Conservation (phyloP, 2,797 vertebrate species). For the Glossophaga mutica region DNA sequence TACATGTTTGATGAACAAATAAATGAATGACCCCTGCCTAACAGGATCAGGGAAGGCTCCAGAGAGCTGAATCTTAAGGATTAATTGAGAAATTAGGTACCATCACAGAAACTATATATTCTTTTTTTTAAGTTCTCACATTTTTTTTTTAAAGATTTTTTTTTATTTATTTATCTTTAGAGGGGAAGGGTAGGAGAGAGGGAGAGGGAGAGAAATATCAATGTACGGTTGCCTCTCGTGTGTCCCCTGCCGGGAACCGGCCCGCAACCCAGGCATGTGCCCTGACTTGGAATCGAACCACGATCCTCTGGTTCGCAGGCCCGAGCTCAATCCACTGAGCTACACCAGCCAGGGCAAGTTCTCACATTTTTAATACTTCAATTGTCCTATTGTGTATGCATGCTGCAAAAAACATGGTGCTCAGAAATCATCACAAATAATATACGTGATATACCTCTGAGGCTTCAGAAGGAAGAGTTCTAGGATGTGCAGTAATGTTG, state of each 20-base stretch:
- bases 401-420: background rate
- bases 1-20: background rate
- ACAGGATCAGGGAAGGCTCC: background rate
- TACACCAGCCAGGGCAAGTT: too few species aligned
- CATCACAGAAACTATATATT: background rate
- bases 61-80: background rate
- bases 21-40: background rate
- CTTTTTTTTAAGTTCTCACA: background rate
- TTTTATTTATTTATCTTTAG: too few species aligned
- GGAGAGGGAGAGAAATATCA: too few species aligned
- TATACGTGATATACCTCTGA: background rate
- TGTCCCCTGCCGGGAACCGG: too few species aligned
- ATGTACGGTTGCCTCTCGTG: too few species aligned
- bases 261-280: too few species aligned
- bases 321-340: too few species aligned
- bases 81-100: background rate
- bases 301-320: too few species aligned
- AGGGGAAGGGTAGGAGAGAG: too few species aligned
- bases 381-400: background rate
- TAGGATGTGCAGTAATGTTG: background rate
- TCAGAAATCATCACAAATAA: constrained; percentile 19
- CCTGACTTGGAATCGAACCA: too few species aligned
- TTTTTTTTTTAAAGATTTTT: too few species aligned
- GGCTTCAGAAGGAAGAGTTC: background rate
- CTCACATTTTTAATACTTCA: background rate